A percentile compares a stretch with the other conserved stretches of the same genome.
Evolutionary conservation across 2,888 invertebrate species (phyloP).

Genomic region (Agonopterix alstromeriana): DNA sequence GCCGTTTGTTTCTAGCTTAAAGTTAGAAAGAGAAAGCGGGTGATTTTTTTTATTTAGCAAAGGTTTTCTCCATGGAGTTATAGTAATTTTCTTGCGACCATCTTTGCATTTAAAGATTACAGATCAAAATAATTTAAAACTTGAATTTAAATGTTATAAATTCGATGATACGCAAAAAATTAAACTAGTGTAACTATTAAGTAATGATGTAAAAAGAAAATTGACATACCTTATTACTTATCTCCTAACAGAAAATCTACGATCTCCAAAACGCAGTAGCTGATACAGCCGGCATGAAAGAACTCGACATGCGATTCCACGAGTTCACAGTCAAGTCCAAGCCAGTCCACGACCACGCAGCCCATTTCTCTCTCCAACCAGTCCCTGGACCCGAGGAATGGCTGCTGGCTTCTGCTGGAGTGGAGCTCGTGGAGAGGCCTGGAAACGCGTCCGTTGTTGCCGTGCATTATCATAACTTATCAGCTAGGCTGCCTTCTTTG

Average conservation of each 20-base stretch:
- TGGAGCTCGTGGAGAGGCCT: slow-evolving; percentile 45
- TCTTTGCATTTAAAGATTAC: too few relatives aligned
- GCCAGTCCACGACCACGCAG: slow-evolving; percentile 43
- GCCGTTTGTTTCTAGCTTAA: too few relatives aligned
- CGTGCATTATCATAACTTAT: slow-evolving; percentile 79
- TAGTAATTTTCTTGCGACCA: too few relatives aligned
- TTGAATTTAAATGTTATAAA: too few relatives aligned
- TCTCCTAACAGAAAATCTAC: slow-evolving; percentile 53
- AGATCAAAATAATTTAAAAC: too few relatives aligned
- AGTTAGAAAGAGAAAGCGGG: too few relatives aligned
- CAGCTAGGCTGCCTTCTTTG: slow-evolving; percentile 78
- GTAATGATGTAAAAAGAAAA: too few relatives aligned
- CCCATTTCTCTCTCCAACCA: slow-evolving; percentile 47
- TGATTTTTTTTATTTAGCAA: too few relatives aligned
- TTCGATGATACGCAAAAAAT: too few relatives aligned
- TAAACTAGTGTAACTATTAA: too few relatives aligned
- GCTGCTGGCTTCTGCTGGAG: slow-evolving; percentile 49
- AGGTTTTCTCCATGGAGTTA: too few relatives aligned
- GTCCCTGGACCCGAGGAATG: slow-evolving; percentile 38
- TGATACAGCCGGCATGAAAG: slow-evolving; percentile 51
- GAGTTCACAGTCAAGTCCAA: slow-evolving; percentile 51
- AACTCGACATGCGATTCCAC: slow-evolving; percentile 37
- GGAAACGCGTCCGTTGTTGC: slow-evolving; percentile 61
- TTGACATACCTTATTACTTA: too few relatives aligned
- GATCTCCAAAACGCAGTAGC: slow-evolving; percentile 58